Evolutionary conservation across 2,797 vertebrate species (phyloP), one percentile per base, ranked within the genome.

Genomic region (Alcedo atthis): DNA sequence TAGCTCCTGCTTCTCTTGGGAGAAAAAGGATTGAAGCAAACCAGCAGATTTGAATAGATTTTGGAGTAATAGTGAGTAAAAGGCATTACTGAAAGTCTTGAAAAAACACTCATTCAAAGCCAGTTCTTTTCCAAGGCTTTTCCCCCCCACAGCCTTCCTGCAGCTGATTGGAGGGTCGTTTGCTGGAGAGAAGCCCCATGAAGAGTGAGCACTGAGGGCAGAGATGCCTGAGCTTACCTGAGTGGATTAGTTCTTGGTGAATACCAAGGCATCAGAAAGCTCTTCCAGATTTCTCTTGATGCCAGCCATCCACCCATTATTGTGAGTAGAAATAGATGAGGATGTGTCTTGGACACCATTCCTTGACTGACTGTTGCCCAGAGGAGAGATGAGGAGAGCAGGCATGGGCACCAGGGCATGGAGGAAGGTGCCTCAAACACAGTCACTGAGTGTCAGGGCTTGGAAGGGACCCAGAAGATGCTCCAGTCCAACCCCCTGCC

Each of bases 41-140:
- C 78, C 75, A 94, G n/a, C 63, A 94, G 80, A 93, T 76, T 95
- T 96, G 37, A 94, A 70, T 26, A 68, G 79, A 87, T 78, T 92
- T 89, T 69, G 70, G 75, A 90, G 81, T 69, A 95, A 78, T 62
- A 77, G 79, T 84, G 73, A 94, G 63, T 83, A 94, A 91, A 94
- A 96, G 35, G 93, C 79, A 93, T 94, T 91, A 84, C 69, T 81
- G 88, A 97, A 95, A 95, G 92, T 81, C 80, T 91, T 93, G 90
- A n/a, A 82, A 96, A 97, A 96, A 73, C 81, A 89, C 70, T 80
- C 83, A 91, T 95, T 95, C 92, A 91, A 94, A 95, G 92, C 30
- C 64, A 89, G 75, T 88, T 93, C 81, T 92, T 61, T 83, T 96
- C 93, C 96, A 91, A 96, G 67, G 26, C 73, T 96, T 97, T 96